A percentile compares a stretch with the other conserved stretches of the same genome.
Evolutionary conservation across 2,113 vertebrate species (phyloP).

Genomic region (Phodopus roborovskii): DNA sequence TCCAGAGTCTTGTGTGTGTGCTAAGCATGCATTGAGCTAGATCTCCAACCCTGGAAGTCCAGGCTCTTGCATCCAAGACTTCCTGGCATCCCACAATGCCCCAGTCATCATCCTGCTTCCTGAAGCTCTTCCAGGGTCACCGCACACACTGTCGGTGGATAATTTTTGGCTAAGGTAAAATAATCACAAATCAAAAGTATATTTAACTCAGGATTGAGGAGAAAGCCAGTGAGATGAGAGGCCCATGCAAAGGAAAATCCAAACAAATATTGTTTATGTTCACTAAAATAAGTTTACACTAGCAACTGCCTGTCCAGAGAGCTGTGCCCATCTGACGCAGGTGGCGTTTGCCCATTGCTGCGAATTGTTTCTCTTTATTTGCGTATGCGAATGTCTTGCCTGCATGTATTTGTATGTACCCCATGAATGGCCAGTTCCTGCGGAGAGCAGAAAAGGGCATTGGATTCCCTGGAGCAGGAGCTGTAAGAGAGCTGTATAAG

Average conservation of each 20-base stretch:
- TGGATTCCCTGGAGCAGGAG: background rate
- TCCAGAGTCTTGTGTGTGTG: background rate
- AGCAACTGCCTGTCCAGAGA: background rate
- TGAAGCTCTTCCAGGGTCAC: background rate
- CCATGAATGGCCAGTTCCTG: too few relatives aligned
- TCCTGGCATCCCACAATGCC: too few relatives aligned
- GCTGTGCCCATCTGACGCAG: background rate
- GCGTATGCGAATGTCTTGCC: background rate
- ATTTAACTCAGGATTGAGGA: background rate
- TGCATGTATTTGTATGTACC: background rate
- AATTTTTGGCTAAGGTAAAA: background rate
- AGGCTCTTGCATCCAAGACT: background rate
- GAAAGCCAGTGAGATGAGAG: background rate
- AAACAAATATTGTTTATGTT: background rate
- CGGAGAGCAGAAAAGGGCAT: background rate
- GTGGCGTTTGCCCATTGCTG: accelerated
- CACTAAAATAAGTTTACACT: background rate
- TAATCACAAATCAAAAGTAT: background rate
- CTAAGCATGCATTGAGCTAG: background rate
- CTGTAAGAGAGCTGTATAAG: background rate
- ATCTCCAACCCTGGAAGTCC: background rate
- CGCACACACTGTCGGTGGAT: background rate
- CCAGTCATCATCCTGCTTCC: background rate
- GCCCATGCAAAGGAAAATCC: background rate
- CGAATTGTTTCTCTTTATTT: background rate